Evolutionary conservation across 2,888 invertebrate species (phyloP).

Genomic region (Lymantria monacha): DNA sequence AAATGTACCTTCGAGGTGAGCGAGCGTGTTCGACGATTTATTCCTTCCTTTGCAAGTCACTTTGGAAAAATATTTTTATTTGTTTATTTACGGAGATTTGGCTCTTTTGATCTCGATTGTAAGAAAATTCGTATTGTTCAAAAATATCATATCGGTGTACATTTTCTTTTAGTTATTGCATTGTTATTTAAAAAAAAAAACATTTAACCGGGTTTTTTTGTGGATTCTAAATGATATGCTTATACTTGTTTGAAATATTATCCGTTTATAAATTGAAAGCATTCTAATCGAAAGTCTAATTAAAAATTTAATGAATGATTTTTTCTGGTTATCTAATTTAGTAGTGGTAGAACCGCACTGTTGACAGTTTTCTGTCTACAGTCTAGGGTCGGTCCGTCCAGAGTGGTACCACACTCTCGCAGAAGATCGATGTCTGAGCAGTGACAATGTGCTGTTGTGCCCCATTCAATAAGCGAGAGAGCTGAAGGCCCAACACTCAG

Average conservation of each 20-base stretch:
- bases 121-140: slow-evolving; percentile 59
- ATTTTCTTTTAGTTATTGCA: slow-evolving; percentile 43
- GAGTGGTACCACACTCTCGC: too few relatives aligned
- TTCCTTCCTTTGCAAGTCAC: slow-evolving; percentile 67
- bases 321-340: too few relatives aligned
- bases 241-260: background rate
- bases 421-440: too few relatives aligned
- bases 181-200: slow-evolving; percentile 30
- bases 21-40: slow-evolving; percentile 69
- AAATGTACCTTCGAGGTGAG: slow-evolving; percentile 68
- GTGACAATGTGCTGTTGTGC: too few relatives aligned
- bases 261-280: too few relatives aligned
- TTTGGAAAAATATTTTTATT: slow-evolving; percentile 72
- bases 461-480: too few relatives aligned
- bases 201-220: background rate
- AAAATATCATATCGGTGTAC: slow-evolving; percentile 53
- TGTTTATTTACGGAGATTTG: slow-evolving; percentile 75
- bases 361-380: too few relatives aligned
- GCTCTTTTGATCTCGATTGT: slow-evolving; percentile 73
- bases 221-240: background rate
- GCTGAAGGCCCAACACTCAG: too few relatives aligned
- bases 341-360: too few relatives aligned
- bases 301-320: too few relatives aligned
- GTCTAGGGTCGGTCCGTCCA: too few relatives aligned
- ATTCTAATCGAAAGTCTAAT: too few relatives aligned